Base-by-base conservation (phyloP, 2,888 invertebrate genomes). In the Leptarthrus brevirostris region DNA sequence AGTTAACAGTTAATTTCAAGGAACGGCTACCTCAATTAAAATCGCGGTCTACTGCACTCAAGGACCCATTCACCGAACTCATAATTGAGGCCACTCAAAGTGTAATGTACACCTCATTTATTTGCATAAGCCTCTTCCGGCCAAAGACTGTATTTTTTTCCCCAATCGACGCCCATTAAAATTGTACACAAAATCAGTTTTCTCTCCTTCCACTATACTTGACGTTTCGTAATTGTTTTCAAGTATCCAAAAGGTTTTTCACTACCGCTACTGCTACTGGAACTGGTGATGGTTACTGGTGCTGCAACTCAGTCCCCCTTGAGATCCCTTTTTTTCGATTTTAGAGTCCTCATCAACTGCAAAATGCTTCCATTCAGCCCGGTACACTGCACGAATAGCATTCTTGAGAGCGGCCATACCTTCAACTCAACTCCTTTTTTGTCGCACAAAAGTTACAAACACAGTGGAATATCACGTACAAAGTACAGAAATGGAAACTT, bases 221-320 rank as follows among this genome's bases (percentile, higher is more conserved):
- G 77, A 78, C 78, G 75, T 77, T 77, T 78, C 76, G 77, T 76
- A 76, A 78, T 78, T 78, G 78, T 77, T 78, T 77, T 78, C 75
- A 76, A 78, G 78, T 77, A 78, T 74, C 74, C 75, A 74, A 78
- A 77, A 75, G 75, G 75, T 70, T 18, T 64, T 64, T 64, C 44
- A 44, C 64, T 40, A 36, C n/a, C n/a, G n/a, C 12, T 6, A 12
- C 18, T 64, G 18, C 64, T 44, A 52, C n/a, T 52, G 18, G 6
- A 8, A 8, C 30, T 30, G 30, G 30, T 8, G 30, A 3, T 30
- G 30, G 30, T 30, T 30, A 8, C 30, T 30, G 30, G 4, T n/a
- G 16, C 22, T 52, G 6, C 22, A 52, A 2, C 8, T 18, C 18
- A 8, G 18, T 52, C 22, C 12, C 22, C 22, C 3, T 12, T 52